These are phyloP conservation scores for Sebastes hopkinsi DNA, from an alignment of 2,797 vertebrate species.

Conservation along the genomic window DNA sequence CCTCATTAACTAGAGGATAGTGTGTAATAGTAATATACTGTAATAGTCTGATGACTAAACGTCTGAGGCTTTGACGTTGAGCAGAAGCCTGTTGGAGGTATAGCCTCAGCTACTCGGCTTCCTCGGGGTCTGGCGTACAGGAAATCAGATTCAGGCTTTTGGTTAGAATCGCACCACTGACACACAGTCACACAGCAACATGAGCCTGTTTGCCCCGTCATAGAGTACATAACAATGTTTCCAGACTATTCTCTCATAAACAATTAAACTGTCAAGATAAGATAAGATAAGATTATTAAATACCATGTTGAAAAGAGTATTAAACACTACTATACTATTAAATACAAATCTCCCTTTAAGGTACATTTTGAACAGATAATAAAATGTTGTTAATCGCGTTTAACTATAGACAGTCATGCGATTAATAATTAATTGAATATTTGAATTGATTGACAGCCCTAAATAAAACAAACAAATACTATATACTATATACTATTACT, in stretches of 20 bases:
- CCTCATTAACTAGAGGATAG: slow-evolving; percentile 40
- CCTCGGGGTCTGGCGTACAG: not conserved
- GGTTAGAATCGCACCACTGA: not conserved
- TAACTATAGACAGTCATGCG: too few relatives aligned
- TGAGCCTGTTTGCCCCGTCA: not conserved
- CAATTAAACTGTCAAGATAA: not conserved
- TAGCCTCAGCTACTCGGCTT: slow-evolving; percentile 5
- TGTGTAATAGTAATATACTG: slow-evolving; percentile 31
- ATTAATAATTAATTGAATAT: too few relatives aligned
- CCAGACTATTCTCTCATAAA: not conserved
- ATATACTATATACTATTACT: not conserved
- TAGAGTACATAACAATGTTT: not conserved
- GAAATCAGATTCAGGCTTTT: slow-evolving; percentile 14
- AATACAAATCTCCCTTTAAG: too few relatives aligned
- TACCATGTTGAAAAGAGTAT: too few relatives aligned
- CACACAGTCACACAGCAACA: not conserved
- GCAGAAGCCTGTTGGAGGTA: slow-evolving; percentile 26
- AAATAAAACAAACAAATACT: too few relatives aligned
- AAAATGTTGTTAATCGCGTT: too few relatives aligned
- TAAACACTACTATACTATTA: too few relatives aligned
- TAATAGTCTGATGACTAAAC: slow-evolving; percentile 49
- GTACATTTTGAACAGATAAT: too few relatives aligned
- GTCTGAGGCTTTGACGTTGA: slow-evolving; percentile 35
- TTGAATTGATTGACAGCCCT: too few relatives aligned
- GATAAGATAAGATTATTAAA: too few relatives aligned